Evolutionary conservation across 2,888 invertebrate genomes (phyloP).

Genomic region (Melinaea marsaeus): DNA sequence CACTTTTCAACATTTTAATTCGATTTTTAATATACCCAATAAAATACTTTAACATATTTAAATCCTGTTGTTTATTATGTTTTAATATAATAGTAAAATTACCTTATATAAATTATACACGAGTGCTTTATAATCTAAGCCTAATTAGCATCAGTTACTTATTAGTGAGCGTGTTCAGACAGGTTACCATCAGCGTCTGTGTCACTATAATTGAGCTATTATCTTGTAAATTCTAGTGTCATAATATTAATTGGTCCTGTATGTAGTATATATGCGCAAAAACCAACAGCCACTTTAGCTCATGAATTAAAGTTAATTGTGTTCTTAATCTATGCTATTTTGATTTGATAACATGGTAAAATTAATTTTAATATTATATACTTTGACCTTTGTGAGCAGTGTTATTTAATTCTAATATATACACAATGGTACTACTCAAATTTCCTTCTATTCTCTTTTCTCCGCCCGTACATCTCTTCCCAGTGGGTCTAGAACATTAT

Average conservation of each 20-base stretch:
- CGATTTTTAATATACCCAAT: no score
- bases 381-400: no score
- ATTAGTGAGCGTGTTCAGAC: constrained; percentile 19
- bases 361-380: no score
- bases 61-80: no score
- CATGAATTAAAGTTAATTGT: not conserved
- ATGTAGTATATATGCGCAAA: constrained; percentile 6
- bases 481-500: no score
- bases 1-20: not conserved
- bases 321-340: not conserved
- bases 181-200: constrained; percentile 5
- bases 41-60: no score
- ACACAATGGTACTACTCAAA: no score
- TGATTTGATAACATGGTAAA: not conserved
- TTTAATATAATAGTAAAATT: no score
- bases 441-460: no score
- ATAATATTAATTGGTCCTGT: not conserved
- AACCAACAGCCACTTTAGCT: constrained; percentile 8
- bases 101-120: no score
- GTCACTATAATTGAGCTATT: constrained; percentile 5
- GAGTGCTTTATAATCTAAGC: constrained; percentile 9
- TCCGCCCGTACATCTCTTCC: no score
- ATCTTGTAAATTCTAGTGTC: constrained; percentile 2
- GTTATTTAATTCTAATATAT: no score
- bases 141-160: constrained; percentile 31